Evolutionary conservation across 2,113 vertebrate species (phyloP).

Genomic region (Myxocyprinus asiaticus): DNA sequence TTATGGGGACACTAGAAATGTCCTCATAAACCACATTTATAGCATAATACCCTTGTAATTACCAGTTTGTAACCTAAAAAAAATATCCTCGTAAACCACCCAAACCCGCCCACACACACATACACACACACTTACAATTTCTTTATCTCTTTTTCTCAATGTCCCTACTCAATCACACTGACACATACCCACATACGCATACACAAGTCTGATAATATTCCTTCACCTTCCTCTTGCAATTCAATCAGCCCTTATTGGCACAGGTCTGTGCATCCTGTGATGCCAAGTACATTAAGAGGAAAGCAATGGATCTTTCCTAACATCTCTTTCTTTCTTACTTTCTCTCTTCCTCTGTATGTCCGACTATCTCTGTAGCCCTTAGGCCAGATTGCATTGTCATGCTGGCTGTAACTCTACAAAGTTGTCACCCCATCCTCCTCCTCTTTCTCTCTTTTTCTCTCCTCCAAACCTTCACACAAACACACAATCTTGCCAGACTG

Average conservation of each 20-base stretch:
- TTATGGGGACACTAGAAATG: too few species aligned
- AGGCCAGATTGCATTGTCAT: slow-evolving; percentile 50
- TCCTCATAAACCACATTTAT: too few species aligned
- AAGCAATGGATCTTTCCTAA: slow-evolving; percentile 29
- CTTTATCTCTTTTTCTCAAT: background rate
- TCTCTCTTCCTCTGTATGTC: background rate
- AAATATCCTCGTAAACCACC: too few species aligned
- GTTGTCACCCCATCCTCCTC: background rate
- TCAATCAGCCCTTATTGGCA: slow-evolving; percentile 42
- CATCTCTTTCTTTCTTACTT: background rate
- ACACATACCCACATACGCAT: slow-evolving; percentile 10
- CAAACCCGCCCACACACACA: background rate
- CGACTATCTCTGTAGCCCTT: slow-evolving; percentile 27
- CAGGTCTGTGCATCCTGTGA: slow-evolving; percentile 14
- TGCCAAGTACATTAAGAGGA: slow-evolving; percentile 46
- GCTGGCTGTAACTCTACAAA: slow-evolving; percentile 32
- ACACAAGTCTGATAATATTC: slow-evolving; percentile 15
- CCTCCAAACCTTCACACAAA: slow-evolving; percentile 23
- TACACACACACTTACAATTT: background rate
- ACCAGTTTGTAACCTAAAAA: too few species aligned
- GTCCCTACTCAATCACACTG: background rate
- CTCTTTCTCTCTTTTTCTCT: slow-evolving; percentile 11
- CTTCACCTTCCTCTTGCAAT: slow-evolving; percentile 38
- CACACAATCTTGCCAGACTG: slow-evolving; percentile 25
- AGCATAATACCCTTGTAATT: too few species aligned